Evolutionary conservation across 2,888 invertebrate species (phyloP).

Genomic region (Lymantria monacha): DNA sequence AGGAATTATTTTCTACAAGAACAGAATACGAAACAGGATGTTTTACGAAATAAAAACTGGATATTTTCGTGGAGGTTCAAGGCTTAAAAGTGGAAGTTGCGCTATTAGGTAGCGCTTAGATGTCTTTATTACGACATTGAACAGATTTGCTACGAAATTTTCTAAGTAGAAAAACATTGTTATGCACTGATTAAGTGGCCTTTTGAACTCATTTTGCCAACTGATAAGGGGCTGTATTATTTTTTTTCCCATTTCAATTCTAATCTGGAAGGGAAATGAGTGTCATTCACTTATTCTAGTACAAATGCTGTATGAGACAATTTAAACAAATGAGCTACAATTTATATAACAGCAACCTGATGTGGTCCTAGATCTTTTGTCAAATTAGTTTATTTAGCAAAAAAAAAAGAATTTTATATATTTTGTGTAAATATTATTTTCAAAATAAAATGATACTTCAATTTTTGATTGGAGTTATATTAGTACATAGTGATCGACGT

Average conservation of each 20-base stretch:
- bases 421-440: too few relatives aligned
- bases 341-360: background rate
- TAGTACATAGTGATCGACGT: too few relatives aligned
- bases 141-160: constrained; percentile 17
- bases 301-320: constrained; percentile 9
- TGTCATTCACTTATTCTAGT: constrained; percentile 7
- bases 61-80: constrained; percentile 5
- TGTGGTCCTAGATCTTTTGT: constrained; percentile 1
- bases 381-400: background rate
- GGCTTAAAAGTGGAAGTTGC: constrained; percentile 14
- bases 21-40: constrained; percentile 23
- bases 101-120: constrained; percentile 2
- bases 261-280: constrained; percentile 18
- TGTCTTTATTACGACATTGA: constrained; percentile 4
- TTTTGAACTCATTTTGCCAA: constrained; percentile 22
- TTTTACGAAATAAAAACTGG: constrained; percentile 11
- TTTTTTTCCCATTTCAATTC: constrained; percentile 20
- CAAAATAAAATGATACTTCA: too few relatives aligned
- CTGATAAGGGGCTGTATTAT: constrained; percentile 14
- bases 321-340: constrained; percentile 13
- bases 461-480: too few relatives aligned
- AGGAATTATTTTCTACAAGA: constrained; percentile 39
- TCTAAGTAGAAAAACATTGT: constrained; percentile 19
- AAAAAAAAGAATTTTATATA: background rate
- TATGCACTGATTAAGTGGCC: constrained; percentile 27